Conservation (phyloP, 2,888 invertebrate genomes). For the Alloscopus bannaensis region DNA sequence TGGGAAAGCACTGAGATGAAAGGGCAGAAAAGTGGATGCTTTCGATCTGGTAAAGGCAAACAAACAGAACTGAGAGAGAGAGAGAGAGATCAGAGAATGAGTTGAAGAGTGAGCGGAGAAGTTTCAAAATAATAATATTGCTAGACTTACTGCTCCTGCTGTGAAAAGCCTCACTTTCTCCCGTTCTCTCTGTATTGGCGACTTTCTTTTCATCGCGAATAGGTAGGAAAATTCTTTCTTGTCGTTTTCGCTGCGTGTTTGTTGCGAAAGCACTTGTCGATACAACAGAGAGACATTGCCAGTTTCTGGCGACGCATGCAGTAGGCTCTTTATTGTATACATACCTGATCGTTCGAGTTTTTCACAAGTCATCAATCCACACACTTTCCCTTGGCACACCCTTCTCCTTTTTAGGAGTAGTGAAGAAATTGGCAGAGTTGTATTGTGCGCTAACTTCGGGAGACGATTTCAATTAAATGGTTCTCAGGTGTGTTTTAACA, state of each 20-base stretch:
- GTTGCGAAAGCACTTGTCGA: slow-evolving; percentile 16
- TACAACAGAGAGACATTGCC: slow-evolving; percentile 4
- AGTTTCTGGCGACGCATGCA: no score
- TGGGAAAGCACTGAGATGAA: slow-evolving; percentile 69
- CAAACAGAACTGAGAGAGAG: slow-evolving; percentile 28
- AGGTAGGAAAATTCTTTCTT: no score
- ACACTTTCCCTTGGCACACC: no score
- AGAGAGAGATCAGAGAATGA: slow-evolving; percentile 9
- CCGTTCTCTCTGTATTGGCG: slow-evolving; percentile 5
- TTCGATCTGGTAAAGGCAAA: slow-evolving; percentile 64
- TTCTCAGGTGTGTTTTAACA: no score
- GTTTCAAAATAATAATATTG: slow-evolving; percentile 12
- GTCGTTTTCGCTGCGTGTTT: slow-evolving; percentile 1
- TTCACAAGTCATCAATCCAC: no score
- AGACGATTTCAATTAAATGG: no score
- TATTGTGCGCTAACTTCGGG: no score
- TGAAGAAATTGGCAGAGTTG: no score
- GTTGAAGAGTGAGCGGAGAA: slow-evolving; percentile 3
- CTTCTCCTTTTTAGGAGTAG: no score
- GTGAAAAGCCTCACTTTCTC: slow-evolving; percentile 14
- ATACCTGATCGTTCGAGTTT: no score
- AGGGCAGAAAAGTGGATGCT: slow-evolving; percentile 72
- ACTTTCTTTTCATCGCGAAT: no score
- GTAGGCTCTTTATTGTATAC: no score
- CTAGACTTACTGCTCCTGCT: slow-evolving; percentile 15